Base-by-base conservation (phyloP, 2,113 vertebrate genomes). In the Chaetodon trifascialis region DNA sequence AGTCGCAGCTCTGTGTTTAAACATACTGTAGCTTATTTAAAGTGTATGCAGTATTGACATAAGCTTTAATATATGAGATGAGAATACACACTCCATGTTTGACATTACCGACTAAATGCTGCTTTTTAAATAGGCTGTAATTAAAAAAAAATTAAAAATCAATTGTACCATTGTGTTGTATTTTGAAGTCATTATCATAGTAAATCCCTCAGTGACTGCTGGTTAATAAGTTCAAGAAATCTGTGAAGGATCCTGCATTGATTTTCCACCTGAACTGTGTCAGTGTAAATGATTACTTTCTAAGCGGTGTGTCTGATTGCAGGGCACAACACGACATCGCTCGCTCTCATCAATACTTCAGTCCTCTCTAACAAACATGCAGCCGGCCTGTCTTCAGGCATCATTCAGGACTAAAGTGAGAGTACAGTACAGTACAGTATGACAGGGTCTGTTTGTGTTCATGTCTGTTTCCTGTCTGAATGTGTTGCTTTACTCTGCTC, bases 191-290 rank as follows among this genome's bases (percentile, higher is more conserved):
- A 42, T 73, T 58, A 73, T 40, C 49, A 51, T 42, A 1, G 60
- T 49, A n/a, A 62, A 52, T 63, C 40, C 56, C 47, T 59, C 17
- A 15, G 68, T 11, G 12, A 42, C 15, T 51, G 68, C 1, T 51
- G 54, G 64, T 80, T 82, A 76, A 88, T 73, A 54, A 84, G 75
- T 77, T 82, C 55, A 79, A 73, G 56, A 79, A 79, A 82, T 80
- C 63, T 81, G 56, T 23, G 8, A 76, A 56, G 47, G 55, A 73
- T 76, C 76, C n/a, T 55, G 55, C 62, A 83, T 73, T 67, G 82
- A 85, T 90, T 84, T 82, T 80, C 78, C 69, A 78, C 68, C 80
- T 86, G 77, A 88, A 82, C 79, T 76, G 51, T 78, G 83, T 64
- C 56, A 58, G 12, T 65, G 59, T 21, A 40, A 47, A 58, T 83